Percentiles rank a stretch among this genome's conserved stretches.
Conservation (phyloP, 2,888 invertebrate species). For the Drosophila algonquin region DNA sequence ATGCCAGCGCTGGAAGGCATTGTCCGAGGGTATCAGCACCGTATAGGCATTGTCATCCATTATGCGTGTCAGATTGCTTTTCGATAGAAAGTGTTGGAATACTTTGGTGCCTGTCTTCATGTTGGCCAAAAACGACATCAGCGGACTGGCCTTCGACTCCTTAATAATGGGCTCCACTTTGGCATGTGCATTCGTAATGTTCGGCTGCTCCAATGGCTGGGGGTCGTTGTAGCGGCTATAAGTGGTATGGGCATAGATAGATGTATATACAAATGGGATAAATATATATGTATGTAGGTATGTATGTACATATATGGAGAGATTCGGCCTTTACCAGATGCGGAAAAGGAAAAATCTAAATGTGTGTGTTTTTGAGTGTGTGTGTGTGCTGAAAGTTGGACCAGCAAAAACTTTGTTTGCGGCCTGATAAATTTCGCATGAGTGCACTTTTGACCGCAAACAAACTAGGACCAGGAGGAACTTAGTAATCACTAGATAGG, state of each 20-base stretch:
- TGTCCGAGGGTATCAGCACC: constrained; percentile 87
- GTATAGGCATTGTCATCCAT: constrained; percentile 86
- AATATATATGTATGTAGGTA: not conserved
- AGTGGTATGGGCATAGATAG: constrained; percentile 9
- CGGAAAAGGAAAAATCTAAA: constrained; percentile 14
- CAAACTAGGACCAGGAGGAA: constrained; percentile 59
- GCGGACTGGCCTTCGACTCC: constrained; percentile 82
- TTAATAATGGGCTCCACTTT: constrained; percentile 83
- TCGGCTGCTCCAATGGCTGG: constrained; percentile 83
- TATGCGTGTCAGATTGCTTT: constrained; percentile 86
- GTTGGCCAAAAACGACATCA: constrained; percentile 85
- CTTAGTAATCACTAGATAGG: constrained; percentile 38
- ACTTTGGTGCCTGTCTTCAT: constrained; percentile 87
- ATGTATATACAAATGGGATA: not conserved
- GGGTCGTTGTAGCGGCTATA: constrained; percentile 83
- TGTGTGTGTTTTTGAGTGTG: constrained; percentile 25
- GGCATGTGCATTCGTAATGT: constrained; percentile 80
- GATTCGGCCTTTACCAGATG: constrained; percentile 17
- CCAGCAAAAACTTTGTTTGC: constrained; percentile 49
- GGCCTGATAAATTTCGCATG: constrained; percentile 73
- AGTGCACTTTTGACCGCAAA: constrained; percentile 78
- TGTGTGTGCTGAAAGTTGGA: constrained; percentile 59
- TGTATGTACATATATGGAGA: constrained; percentile 11
- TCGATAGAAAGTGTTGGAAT: constrained; percentile 87
- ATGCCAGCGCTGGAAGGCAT: constrained; percentile 88